Evolutionary conservation across 2,797 vertebrate species (phyloP).

Genomic region (Pteropus rufus): DNA sequence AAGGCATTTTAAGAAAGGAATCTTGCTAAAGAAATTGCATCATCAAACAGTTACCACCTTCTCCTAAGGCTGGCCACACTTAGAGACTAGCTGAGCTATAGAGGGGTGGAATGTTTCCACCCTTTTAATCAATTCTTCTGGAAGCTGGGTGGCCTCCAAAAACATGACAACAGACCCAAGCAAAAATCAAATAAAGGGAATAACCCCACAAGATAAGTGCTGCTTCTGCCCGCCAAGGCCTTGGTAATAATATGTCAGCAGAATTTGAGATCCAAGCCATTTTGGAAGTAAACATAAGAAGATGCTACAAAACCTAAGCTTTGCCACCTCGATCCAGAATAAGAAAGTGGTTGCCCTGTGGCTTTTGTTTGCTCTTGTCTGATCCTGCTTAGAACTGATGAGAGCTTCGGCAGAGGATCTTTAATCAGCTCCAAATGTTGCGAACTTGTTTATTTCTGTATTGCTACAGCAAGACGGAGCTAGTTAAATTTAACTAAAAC

Average conservation of each 20-base stretch:
- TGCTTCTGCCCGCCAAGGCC: not conserved
- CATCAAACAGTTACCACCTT: not conserved
- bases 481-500: slow-evolving; percentile 60
- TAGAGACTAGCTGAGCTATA: not conserved
- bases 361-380: not conserved
- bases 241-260: not conserved
- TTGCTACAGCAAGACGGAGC: not conserved
- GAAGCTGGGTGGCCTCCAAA: not conserved
- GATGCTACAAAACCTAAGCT: not conserved
- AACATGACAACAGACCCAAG: not conserved
- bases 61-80: not conserved
- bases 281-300: not conserved
- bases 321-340: not conserved
- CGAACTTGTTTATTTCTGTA: not conserved
- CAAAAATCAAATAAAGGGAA: not conserved
- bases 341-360: not conserved
- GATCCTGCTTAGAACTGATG: not conserved
- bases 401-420: not conserved
- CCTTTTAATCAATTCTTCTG: not conserved
- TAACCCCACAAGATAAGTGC: not conserved
- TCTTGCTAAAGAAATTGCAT: not conserved
- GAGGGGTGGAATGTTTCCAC: not conserved
- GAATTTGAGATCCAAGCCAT: not conserved
- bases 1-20: not conserved
- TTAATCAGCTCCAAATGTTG: not conserved